phyloP scores from a whole-genome alignment of 2,113 vertebrate genomes.

The Hyla sarda region DNA sequence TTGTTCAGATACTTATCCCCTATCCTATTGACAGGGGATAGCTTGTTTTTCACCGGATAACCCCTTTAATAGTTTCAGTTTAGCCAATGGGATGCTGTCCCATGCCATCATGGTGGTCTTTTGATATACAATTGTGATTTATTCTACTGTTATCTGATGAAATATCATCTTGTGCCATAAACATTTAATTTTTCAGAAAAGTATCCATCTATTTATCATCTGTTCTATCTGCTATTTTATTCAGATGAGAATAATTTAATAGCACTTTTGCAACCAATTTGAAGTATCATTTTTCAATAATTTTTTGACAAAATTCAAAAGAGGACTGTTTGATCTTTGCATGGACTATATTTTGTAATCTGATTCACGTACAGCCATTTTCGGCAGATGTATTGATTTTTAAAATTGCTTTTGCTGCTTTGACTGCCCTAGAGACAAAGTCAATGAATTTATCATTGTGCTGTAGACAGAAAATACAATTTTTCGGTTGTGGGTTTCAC shows the following conservation, averaged over 20 bases:
- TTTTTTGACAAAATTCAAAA: constrained; percentile 4
- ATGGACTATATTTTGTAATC: constrained; percentile 41
- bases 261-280: not conserved
- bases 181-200: not conserved
- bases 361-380: constrained; percentile 44
- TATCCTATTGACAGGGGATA: no score
- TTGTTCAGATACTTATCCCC: no score
- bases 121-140: not conserved
- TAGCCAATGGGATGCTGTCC: not conserved
- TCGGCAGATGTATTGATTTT: constrained; percentile 48
- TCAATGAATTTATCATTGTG: constrained; percentile 50
- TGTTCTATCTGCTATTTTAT: not conserved
- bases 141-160: not conserved
- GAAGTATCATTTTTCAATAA: not conserved
- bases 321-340: constrained; percentile 20
- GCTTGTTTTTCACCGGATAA: no score
- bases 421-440: constrained; percentile 48
- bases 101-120: not conserved
- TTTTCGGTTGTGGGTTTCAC: constrained; percentile 36
- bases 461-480: constrained; percentile 47
- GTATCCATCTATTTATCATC: not conserved
- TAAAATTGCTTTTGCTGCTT: constrained; percentile 46
- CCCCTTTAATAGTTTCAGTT: not conserved
- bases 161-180: not conserved
- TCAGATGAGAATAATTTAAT: not conserved